phyloP scores from a whole-genome alignment of 37 sponge, comb jelly and placozoan genomes.

The Tethya wilhelma region DNA sequence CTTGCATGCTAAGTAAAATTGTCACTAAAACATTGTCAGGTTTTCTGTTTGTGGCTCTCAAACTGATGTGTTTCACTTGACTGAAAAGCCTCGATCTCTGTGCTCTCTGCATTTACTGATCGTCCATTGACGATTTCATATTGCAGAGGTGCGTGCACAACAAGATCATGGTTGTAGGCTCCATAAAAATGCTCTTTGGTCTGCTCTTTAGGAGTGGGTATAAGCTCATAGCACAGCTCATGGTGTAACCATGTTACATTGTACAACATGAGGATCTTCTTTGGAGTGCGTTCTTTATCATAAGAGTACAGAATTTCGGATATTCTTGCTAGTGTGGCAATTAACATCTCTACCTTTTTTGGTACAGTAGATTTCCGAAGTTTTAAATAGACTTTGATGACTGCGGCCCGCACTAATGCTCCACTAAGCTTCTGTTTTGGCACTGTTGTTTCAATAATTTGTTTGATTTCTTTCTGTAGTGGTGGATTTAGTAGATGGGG shows the following conservation, averaged over 20 bases:
- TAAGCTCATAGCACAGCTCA: slow-evolving; percentile 22
- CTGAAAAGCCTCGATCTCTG: slow-evolving; percentile 32
- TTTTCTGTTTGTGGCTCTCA: slow-evolving; percentile 32
- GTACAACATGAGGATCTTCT: slow-evolving; percentile 28
- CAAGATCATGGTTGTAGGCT: slow-evolving; percentile 36
- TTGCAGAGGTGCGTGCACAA: slow-evolving; percentile 28
- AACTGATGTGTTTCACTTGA: slow-evolving; percentile 9
- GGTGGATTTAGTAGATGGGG: slow-evolving; percentile 8
- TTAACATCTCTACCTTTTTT: background rate
- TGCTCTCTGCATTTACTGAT: slow-evolving; percentile 35
- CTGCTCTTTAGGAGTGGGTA: slow-evolving; percentile 12
- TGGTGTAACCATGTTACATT: slow-evolving; percentile 47
- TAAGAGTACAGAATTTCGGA: slow-evolving; percentile 13
- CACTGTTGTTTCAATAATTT: background rate
- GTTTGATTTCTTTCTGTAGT: slow-evolving; percentile 9
- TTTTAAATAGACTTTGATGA: slow-evolving; percentile 18
- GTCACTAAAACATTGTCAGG: slow-evolving; percentile 26
- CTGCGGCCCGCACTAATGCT: slow-evolving; percentile 18
- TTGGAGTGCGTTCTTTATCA: slow-evolving; percentile 20
- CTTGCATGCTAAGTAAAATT: slow-evolving; percentile 1
- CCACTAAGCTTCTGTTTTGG: slow-evolving; percentile 31
- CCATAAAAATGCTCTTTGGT: slow-evolving; percentile 14
- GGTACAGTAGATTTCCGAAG: background rate
- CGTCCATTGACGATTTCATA: slow-evolving; percentile 23
- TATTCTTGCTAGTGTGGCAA: slow-evolving; percentile 10